Base-by-base conservation (phyloP, 1,140 invertebrate genomes). In the Metopolophium dirhodum region DNA sequence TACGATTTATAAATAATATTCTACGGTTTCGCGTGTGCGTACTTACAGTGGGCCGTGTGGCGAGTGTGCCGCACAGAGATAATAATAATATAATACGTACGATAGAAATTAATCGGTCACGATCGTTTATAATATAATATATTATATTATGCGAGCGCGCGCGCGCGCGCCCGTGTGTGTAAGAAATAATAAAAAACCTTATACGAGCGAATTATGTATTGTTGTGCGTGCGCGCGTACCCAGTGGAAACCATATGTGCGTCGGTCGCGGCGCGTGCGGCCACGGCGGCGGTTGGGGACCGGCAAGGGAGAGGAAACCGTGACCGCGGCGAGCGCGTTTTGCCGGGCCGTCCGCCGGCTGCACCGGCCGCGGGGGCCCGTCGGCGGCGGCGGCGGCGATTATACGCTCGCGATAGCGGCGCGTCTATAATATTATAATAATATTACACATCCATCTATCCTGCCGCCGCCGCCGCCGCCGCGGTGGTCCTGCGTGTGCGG, bases 41-140 rank as follows among this genome's bases (percentile, higher is more conserved):
- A 61, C 23, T 11, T 54, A 54, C 20, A 22, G 51, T 18, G 61
- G 30, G 26, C 61, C 61, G 57, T 14, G 30, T 68, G 61, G 30
- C 11, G 61, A 68, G 30, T n/a, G 61, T n/a, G 30, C 61, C 14
- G 61, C 61, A 9, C 30, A 77, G 61, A 77, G n/a, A 77, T n/a
- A 68, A 68, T n/a, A 68, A 68, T 68, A 77, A n/a, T 77, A 77
- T 77, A 77, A 77, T 77, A n/a, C 61, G 61, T 77, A 77, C 61
- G 61, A n/a, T 30, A 77, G 61, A 77, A 77, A 77, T 77, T 77
- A 77, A 77, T 77, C 61, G 61, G 61, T 77, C 61, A 77, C 61
- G 61, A 77, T 77, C 61, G 61, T 77, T 77, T 77, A 77, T 77
- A 77, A 77, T 77, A n/a, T 77, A 77, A 77, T 77, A 77, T n/a